Evolutionary conservation across 2,113 vertebrate species (phyloP).

Genomic region (Cyprinodon variegatus): DNA sequence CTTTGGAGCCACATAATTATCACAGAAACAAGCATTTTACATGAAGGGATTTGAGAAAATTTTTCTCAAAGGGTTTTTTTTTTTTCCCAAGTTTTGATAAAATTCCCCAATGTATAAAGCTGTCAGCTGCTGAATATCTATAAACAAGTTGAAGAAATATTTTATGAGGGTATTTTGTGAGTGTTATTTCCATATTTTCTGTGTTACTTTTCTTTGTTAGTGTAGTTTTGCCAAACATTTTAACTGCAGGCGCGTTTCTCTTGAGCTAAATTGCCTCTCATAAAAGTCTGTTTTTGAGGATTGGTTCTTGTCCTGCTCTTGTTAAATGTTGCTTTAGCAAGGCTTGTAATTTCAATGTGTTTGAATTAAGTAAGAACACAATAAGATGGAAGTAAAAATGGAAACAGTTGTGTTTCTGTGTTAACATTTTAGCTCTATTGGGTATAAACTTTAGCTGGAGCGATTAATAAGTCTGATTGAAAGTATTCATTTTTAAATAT

Average conservation of each 20-base stretch:
- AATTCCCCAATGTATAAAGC: not conserved
- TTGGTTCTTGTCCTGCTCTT: not conserved
- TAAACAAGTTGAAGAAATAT: constrained; percentile 2
- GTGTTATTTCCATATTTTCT: constrained; percentile 7
- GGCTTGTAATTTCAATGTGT: not conserved
- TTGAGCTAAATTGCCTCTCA: not conserved
- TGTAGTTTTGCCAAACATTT: constrained; percentile 10
- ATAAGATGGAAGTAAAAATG: constrained; percentile 3
- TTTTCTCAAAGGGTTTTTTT: not conserved
- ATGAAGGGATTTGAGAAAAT: not conserved
- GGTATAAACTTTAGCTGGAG: not conserved
- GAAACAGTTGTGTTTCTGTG: constrained; percentile 11
- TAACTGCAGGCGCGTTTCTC: constrained; percentile 18
- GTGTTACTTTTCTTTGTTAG: constrained; percentile 11
- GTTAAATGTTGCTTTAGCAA: not conserved
- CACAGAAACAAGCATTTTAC: not conserved
- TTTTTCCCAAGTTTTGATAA: too few relatives aligned
- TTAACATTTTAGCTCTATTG: not conserved
- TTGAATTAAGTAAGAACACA: not conserved
- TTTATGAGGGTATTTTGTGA: not conserved
- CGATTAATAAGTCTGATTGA: constrained; percentile 12
- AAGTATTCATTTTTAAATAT: not conserved
- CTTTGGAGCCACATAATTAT: constrained; percentile 18
- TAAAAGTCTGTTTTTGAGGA: constrained; percentile 2
- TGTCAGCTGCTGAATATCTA: not conserved